Base-by-base conservation (phyloP, 1,140 invertebrate genomes). In the Atta texana region DNA sequence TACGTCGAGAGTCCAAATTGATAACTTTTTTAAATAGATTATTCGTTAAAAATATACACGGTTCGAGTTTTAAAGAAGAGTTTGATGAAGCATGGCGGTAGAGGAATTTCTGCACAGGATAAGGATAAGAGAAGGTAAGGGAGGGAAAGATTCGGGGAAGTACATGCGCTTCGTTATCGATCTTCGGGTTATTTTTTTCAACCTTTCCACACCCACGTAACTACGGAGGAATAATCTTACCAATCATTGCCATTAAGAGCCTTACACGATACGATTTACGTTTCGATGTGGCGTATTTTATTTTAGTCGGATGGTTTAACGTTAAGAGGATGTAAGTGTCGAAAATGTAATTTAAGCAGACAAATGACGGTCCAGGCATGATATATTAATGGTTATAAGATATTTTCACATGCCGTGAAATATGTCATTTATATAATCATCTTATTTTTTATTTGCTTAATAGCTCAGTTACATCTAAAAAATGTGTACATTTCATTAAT, bases 151-250 rank as follows among this genome's bases (percentile, higher is more conserved):
- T 68, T 76, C 31, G 57, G 57, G 59, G 53, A 51, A 31, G 74
- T 66, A 59, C 82, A 77, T 39, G 72, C 44, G 57, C 87, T 88
- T 86, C 87, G 71, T 87, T 85, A 77, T 88, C 84, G 87, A 85
- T 77, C 72, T 72, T 69, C 16, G 12, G 16, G 14, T 68, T 66
- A 6, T 5, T 84, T 84, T 84, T 68, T 49, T 34, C 18, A 3
- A 75, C 14, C 57, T 76, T 74, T 59, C 21, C 44, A 63, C 86
- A 76, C 81, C 39, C 81, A 61, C 80, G 24, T 53, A 84, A 18
- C 34, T 2, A n/a, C 21, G 7, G 51, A 76, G 49, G 3, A 85
- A 31, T 69, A 71, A 61, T 77, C 53, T 76, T 74, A 28, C 18
- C 63, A 75, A 84, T 74, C 57, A 21, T 66, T 71, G 66, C 82